Evolutionary conservation across 2,888 invertebrate genomes (phyloP).

Genomic region (Hirtodrosophila confusa): DNA sequence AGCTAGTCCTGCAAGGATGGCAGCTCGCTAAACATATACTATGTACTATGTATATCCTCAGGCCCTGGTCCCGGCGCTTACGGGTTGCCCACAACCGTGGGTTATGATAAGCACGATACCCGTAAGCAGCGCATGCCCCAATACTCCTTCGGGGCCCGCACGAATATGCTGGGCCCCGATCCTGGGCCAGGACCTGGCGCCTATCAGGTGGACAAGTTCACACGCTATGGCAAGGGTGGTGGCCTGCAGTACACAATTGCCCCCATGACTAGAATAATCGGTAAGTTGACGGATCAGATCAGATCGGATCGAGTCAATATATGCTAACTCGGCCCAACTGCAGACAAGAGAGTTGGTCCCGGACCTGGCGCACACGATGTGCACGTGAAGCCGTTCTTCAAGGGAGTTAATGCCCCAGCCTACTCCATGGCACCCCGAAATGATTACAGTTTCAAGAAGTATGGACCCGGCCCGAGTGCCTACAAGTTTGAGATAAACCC

Average conservation of each 20-base stretch:
- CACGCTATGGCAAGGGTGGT: conserved; percentile 73
- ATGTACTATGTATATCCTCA: conserved; percentile 43
- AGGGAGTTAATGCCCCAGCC: conserved; percentile 82
- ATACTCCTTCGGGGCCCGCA: conserved; percentile 79
- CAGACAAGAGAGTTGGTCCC: conserved; percentile 75
- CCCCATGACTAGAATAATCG: conserved; percentile 70
- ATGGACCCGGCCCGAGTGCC: conserved; percentile 79
- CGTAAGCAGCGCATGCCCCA: conserved; percentile 85
- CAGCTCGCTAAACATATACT: background rate
- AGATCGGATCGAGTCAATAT: background rate
- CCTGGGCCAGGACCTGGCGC: conserved; percentile 82
- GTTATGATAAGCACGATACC: conserved; percentile 86
- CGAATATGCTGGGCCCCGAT: conserved; percentile 30
- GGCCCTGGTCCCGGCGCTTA: conserved; percentile 88
- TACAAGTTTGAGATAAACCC: conserved; percentile 70
- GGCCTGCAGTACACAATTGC: conserved; percentile 85
- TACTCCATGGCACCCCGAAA: conserved; percentile 85
- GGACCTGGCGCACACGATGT: conserved; percentile 82
- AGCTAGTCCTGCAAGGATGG: no score
- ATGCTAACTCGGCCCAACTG: background rate
- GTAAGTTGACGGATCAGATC: conserved; percentile 37
- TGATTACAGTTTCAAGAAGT: conserved; percentile 53
- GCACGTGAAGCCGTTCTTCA: conserved; percentile 68
- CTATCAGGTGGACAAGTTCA: conserved; percentile 74
- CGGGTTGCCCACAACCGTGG: conserved; percentile 86